A percentile compares a stretch with the other conserved stretches of the same genome.
Evolutionary conservation across 2,888 invertebrate genomes (phyloP).

Genomic region (Hyppa rectilinea): DNA sequence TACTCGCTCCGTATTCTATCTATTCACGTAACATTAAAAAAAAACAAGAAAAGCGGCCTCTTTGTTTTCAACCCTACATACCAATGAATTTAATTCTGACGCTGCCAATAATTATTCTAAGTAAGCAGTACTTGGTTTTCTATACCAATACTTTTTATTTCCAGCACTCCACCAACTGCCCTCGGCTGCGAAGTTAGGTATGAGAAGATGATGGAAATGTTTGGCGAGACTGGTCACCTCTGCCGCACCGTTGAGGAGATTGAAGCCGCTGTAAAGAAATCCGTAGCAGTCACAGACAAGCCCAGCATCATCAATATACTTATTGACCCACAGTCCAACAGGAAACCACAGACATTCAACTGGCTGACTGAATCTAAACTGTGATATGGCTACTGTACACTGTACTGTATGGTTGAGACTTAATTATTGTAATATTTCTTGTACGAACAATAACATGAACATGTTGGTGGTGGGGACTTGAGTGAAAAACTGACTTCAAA

Average conservation of each 20-base stretch:
- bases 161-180: slow-evolving; percentile 96
- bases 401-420: too few relatives aligned
- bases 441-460: slow-evolving; percentile 20
- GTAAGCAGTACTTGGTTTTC: background rate
- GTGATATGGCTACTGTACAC: slow-evolving; percentile 87
- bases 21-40: too few relatives aligned
- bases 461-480: slow-evolving; percentile 46
- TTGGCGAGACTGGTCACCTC: slow-evolving; percentile 95
- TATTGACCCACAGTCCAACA: slow-evolving; percentile 96
- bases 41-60: too few relatives aligned
- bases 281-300: slow-evolving; percentile 92
- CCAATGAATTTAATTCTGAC: background rate
- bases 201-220: slow-evolving; percentile 97
- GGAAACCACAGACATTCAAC: slow-evolving; percentile 97
- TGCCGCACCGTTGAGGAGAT: slow-evolving; percentile 95
- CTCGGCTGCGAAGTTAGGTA: slow-evolving; percentile 95
- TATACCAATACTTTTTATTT: slow-evolving; percentile 15
- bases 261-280: slow-evolving; percentile 92
- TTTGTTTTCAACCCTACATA: background rate
- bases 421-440: slow-evolving; percentile 18
- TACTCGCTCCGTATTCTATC: too few relatives aligned
- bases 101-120: slow-evolving; percentile 1
- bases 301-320: slow-evolving; percentile 97
- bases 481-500: slow-evolving; percentile 38
- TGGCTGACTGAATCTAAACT: slow-evolving; percentile 98